These are phyloP conservation scores for Steinernema hermaphroditum DNA, from an alignment of 2,888 invertebrate species.

Conservation along the genomic window DNA sequence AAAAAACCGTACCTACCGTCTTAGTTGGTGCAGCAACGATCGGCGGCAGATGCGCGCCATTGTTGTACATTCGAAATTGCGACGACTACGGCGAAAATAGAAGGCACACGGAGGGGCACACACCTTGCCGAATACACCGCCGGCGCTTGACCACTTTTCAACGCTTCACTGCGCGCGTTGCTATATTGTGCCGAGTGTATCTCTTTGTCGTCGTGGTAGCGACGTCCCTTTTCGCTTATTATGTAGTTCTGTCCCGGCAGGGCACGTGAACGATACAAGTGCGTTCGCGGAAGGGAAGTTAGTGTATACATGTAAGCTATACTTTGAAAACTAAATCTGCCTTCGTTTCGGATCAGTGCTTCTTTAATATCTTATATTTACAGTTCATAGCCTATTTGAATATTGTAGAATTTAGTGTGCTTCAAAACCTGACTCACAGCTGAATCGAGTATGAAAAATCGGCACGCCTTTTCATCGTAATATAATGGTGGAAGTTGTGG, in stretches of 20 bases:
- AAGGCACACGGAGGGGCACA: not conserved
- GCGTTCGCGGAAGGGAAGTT: not conserved
- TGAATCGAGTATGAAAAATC: too few relatives aligned
- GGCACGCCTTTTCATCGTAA: too few relatives aligned
- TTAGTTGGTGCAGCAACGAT: slow-evolving; percentile 2
- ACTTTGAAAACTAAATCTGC: too few relatives aligned
- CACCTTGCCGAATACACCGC: not conserved
- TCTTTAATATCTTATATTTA: too few relatives aligned
- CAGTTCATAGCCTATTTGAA: too few relatives aligned
- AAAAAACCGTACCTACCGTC: slow-evolving; percentile 20
- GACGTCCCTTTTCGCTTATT: not conserved
- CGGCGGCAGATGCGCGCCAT: slow-evolving; percentile 14
- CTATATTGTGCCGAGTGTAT: slow-evolving; percentile 15
- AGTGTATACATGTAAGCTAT: too few relatives aligned
- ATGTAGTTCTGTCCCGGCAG: not conserved
- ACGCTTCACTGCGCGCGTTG: slow-evolving; percentile 28
- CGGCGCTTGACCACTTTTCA: slow-evolving; percentile 7
- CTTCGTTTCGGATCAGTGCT: too few relatives aligned
- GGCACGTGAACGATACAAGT: not conserved
- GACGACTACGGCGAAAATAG: not conserved
- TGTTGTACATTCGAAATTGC: slow-evolving; percentile 11
- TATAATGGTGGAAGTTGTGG: too few relatives aligned
- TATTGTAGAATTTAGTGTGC: too few relatives aligned
- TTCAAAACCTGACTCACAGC: too few relatives aligned
- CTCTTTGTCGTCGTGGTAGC: slow-evolving; percentile 20